Base-by-base conservation (phyloP, 2,888 invertebrate species). In the Diaprepes abbreviatus region DNA sequence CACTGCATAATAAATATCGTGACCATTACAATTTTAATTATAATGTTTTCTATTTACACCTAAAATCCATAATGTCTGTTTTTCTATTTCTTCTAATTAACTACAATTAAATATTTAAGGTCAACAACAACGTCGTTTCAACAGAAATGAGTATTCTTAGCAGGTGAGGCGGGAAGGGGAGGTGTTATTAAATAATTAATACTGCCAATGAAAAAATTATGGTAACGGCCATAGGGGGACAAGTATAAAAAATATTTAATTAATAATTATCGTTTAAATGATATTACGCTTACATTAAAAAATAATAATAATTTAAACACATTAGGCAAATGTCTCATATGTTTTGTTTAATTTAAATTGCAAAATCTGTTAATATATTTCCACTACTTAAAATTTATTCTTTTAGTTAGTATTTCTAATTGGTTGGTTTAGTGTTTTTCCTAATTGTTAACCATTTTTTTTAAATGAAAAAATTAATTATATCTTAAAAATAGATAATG, bases 111-210 rank as follows among this genome's bases (percentile, higher is more conserved):
- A 7, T 28, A 28, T 50, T 28, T 50, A 50, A 50, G 48, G 48
- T 50, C 48, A 50, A 50, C 48, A 28, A 50, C 48, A 50, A 50
- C 28, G 19, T 24, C 21, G 24, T 38, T 50, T 50, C 12, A 50
- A 28, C 21, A 28, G 6, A 50, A 50, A 24, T 50, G 28, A 21
- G 24, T 48, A 21, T 24, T 14, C 10, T 24, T 48, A 12, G 12
- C 10, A 43, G 2, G 9, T 10, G 43, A 14, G 5, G 45, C 24
- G 24, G 12, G 21, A 14, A 16, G 28, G 14, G 31, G 28, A 24
- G 6, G 14, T 50, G 48, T 50, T 28, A 50, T 50, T 50, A 50
- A 50, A 50, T 28, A 28, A 50, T 50, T 50, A n/a, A 50, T 50
- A 28, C 12, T 48, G 24, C 14, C 12, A 28, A 24, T 50, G 31